These are phyloP conservation scores for Tinea semifulvella DNA, from an alignment of 2,888 invertebrate species.

Conservation along the genomic window DNA sequence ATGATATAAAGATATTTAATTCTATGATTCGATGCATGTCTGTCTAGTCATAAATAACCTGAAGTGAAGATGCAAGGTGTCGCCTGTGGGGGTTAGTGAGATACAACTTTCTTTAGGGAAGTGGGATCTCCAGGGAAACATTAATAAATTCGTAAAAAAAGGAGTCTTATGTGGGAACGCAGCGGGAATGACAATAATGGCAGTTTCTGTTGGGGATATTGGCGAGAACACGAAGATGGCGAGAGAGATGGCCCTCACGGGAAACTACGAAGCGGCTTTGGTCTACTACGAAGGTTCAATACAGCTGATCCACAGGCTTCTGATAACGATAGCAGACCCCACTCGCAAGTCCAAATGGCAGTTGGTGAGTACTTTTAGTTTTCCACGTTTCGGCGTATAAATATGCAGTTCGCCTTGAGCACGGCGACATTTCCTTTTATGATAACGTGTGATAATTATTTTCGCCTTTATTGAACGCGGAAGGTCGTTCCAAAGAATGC, in stretches of 20 bases:
- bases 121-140: background rate
- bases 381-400: constrained; percentile 22
- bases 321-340: constrained; percentile 82
- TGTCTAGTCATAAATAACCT: background rate
- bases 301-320: constrained; percentile 87
- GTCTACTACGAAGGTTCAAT: constrained; percentile 94
- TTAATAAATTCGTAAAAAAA: constrained; percentile 22
- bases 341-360: constrained; percentile 89
- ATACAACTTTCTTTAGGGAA: too few relatives aligned
- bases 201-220: constrained; percentile 89
- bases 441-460: constrained; percentile 48
- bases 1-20: constrained; percentile 35
- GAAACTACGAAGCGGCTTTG: constrained; percentile 93
- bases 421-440: constrained; percentile 47
- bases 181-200: constrained; percentile 81
- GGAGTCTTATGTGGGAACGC: constrained; percentile 57
- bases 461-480: constrained; percentile 36
- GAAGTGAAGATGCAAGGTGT: constrained; percentile 45
- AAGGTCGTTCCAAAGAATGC: constrained; percentile 39
- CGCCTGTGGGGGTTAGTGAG: constrained; percentile 43
- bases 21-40: background rate
- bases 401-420: constrained; percentile 46
- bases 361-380: constrained; percentile 68
- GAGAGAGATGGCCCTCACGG: constrained; percentile 93
- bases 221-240: constrained; percentile 95